Conservation (phyloP, 2,113 vertebrate species). For the Myrmecophaga tridactyla region DNA sequence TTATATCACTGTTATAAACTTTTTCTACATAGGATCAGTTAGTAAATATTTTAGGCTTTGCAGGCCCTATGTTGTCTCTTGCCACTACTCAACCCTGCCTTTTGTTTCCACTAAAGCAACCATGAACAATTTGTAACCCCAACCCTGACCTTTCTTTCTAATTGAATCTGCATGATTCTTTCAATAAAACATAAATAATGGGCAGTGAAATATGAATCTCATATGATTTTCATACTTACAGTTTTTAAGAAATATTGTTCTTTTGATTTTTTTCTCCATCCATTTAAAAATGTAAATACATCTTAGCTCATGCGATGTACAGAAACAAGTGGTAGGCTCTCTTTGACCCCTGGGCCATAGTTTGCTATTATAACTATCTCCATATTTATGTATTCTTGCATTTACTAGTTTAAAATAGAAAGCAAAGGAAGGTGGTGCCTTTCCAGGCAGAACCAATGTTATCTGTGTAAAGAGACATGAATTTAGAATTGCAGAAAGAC, state of each 20-base stretch:
- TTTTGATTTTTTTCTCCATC: not conserved
- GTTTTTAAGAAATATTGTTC: not conserved
- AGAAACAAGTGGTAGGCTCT: not conserved
- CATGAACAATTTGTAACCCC: not conserved
- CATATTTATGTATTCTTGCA: not conserved
- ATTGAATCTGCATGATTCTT: not conserved
- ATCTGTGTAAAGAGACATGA: not conserved
- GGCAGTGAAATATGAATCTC: not conserved
- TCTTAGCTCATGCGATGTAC: not conserved
- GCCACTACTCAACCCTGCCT: not conserved
- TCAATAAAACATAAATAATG: not conserved
- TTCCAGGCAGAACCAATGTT: not conserved
- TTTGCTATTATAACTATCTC: not conserved
- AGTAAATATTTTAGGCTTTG: not conserved
- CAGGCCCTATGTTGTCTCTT: not conserved
- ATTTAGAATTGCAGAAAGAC: not conserved
- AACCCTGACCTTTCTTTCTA: no score
- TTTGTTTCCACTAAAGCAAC: not conserved
- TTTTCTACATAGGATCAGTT: not conserved
- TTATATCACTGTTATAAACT: not conserved
- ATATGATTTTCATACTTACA: not conserved
- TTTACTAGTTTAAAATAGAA: not conserved
- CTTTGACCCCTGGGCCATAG: not conserved
- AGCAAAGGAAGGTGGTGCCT: not conserved
- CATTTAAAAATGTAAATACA: conserved; percentile 14